A percentile compares a stretch with the other conserved stretches of the same genome.
These are phyloP conservation scores for Acanthacorydalis orientalis DNA, from an alignment of 2,888 invertebrate species.

Conservation along the genomic window DNA sequence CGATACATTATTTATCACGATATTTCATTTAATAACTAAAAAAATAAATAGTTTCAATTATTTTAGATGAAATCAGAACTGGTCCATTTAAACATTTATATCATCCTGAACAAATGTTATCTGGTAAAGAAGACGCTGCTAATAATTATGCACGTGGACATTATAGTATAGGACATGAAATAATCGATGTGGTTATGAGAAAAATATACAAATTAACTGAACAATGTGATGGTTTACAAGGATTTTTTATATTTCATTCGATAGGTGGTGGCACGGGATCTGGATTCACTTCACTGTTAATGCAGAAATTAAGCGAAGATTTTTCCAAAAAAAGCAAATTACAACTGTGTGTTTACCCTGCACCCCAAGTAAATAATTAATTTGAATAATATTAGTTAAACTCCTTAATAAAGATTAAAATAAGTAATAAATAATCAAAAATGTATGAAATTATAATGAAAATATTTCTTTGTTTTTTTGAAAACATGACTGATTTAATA, in stretches of 20 bases:
- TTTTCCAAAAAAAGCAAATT: conserved; percentile 78
- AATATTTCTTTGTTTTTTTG: no score
- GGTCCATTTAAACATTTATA: conserved; percentile 60
- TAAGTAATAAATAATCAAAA: no score
- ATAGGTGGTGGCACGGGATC: conserved; percentile 78
- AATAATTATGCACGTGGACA: conserved; percentile 83
- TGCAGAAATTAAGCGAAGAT: conserved; percentile 70
- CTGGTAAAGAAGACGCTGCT: conserved; percentile 79
- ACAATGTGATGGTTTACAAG: conserved; percentile 64
- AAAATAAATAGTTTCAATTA: neutral
- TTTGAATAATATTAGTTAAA: neutral
- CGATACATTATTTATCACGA: no score
- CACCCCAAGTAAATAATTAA: conserved; percentile 46
- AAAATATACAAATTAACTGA: conserved; percentile 60
- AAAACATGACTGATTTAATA: no score
- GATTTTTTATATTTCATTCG: conserved; percentile 80
- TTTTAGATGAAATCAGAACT: conserved; percentile 44
- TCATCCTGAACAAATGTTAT: conserved; percentile 75
- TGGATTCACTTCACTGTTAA: conserved; percentile 73
- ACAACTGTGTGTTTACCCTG: conserved; percentile 82
- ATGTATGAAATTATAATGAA: no score
- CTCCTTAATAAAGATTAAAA: no score
- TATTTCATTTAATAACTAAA: no score
- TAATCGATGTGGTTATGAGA: conserved; percentile 55
- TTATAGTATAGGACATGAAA: conserved; percentile 70